Conservation (phyloP, 1,140 invertebrate species). For the Oryzaephilus surinamensis region DNA sequence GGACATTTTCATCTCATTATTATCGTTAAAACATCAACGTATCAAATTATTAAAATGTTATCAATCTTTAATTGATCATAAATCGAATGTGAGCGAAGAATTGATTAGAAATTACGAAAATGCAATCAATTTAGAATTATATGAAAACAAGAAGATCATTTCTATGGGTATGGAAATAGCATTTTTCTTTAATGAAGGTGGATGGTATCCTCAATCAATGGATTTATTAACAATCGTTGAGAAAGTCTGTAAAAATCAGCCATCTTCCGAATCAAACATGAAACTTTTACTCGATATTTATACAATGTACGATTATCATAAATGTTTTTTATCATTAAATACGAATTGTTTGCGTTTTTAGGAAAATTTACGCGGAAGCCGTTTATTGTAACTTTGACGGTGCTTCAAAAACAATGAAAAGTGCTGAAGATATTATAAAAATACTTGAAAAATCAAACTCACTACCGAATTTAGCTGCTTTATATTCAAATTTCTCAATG, state of each 20-base stretch:
- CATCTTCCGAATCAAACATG: conserved; percentile 36
- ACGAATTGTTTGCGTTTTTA: too few relatives aligned
- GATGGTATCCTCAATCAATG: conserved; percentile 68
- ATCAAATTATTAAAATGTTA: conserved; percentile 54
- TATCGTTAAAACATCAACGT: conserved; percentile 60
- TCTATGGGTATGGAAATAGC: conserved; percentile 52
- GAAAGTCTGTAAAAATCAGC: conserved; percentile 44
- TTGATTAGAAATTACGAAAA: conserved; percentile 35
- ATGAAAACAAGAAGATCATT: too few relatives aligned
- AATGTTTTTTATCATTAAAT: conserved; percentile 13
- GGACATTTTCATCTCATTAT: conserved; percentile 58
- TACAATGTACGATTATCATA: conserved; percentile 46
- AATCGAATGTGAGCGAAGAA: conserved; percentile 42
- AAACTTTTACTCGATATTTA: conserved; percentile 56
- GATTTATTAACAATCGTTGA: conserved; percentile 54
- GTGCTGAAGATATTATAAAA: conserved; percentile 28
- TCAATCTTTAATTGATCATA: conserved; percentile 53
- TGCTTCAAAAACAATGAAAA: conserved; percentile 53
- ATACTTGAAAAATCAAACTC: conserved; percentile 37
- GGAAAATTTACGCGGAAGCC: conserved; percentile 70
- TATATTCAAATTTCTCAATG: conserved; percentile 69
- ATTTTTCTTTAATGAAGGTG: conserved; percentile 75
- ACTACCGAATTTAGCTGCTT: conserved; percentile 51
- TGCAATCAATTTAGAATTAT: conserved; percentile 44
- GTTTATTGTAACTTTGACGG: conserved; percentile 65